These are phyloP conservation scores for Torymus tubicola DNA, from an alignment of 2,888 invertebrate species.

Conservation along the genomic window DNA sequence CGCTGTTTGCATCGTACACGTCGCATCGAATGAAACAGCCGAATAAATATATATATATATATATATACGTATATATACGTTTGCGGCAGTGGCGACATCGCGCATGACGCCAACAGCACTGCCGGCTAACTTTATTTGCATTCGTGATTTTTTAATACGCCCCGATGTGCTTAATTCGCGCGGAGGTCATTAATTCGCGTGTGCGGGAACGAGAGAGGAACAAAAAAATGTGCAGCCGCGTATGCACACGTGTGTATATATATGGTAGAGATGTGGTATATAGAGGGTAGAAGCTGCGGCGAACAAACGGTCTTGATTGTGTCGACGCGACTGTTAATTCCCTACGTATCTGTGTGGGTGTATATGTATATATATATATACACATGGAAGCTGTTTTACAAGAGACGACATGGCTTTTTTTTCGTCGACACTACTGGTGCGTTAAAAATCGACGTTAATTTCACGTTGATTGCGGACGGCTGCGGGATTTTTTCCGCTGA, in stretches of 20 bases:
- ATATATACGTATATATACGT: too few relatives aligned
- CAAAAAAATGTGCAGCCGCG: too few relatives aligned
- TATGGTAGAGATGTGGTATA: not conserved
- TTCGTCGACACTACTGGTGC: not conserved
- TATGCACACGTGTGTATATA: too few relatives aligned
- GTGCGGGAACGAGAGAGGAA: not conserved
- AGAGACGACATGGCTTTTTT: constrained; percentile 3
- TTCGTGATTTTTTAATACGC: constrained; percentile 48
- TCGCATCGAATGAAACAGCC: constrained; percentile 35
- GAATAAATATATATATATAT: constrained; percentile 10
- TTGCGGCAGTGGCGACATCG: too few relatives aligned
- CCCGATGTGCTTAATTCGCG: constrained; percentile 34
- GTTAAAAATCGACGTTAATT: constrained; percentile 50
- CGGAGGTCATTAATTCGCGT: constrained; percentile 26
- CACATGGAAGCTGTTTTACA: not conserved
- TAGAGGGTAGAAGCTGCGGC: constrained; percentile 19
- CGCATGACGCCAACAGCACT: not conserved
- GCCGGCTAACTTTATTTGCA: constrained; percentile 40
- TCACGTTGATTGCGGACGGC: constrained; percentile 37
- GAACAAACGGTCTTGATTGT: constrained; percentile 52
- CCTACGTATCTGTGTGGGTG: not conserved
- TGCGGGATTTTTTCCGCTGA: not conserved
- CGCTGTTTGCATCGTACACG: not conserved
- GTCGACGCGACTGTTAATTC: constrained; percentile 47
- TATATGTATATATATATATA: not conserved